Evolutionary conservation across 2,797 vertebrate genomes (phyloP).

Genomic region (Borostomias antarcticus): DNA sequence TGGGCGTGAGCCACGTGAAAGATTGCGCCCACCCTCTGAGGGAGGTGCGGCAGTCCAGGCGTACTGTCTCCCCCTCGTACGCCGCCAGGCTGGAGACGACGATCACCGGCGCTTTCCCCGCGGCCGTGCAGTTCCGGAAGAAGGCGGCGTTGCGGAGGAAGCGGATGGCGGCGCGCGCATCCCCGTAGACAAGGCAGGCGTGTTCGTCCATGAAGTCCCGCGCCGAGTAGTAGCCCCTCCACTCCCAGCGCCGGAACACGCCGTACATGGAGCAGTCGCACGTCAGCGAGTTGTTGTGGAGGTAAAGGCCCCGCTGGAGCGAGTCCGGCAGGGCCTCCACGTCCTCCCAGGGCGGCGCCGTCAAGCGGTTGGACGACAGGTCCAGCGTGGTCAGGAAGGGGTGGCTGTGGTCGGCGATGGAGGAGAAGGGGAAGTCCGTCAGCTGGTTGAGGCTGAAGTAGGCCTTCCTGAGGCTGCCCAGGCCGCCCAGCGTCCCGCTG

Average conservation of each 20-base stretch:
- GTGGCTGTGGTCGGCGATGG: constrained; percentile 81
- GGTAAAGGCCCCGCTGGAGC: constrained; percentile 87
- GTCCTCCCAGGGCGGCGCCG: constrained; percentile 78
- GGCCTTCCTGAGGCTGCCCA: constrained; percentile 80
- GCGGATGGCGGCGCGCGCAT: constrained; percentile 72
- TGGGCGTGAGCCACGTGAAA: constrained; percentile 86
- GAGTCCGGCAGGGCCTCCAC: constrained; percentile 81
- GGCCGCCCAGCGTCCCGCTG: constrained; percentile 70
- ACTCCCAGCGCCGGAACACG: constrained; percentile 88
- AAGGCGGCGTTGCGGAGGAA: constrained; percentile 80
- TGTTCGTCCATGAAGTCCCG: constrained; percentile 83
- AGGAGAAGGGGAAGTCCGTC: constrained; percentile 86
- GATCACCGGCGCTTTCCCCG: constrained; percentile 53
- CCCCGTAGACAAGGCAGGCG: constrained; percentile 81
- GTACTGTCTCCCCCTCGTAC: constrained; percentile 74
- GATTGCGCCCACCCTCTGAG: constrained; percentile 62
- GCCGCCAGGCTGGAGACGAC: constrained; percentile 67
- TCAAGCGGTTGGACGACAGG: constrained; percentile 90
- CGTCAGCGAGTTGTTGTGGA: constrained; percentile 91
- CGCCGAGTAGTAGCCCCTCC: constrained; percentile 79
- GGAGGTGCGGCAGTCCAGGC: constrained; percentile 83
- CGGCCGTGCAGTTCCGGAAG: constrained; percentile 87
- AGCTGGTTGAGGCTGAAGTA: constrained; percentile 92
- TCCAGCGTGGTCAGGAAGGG: constrained; percentile 85
- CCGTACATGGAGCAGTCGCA: constrained; percentile 89